These are phyloP conservation scores for Habropoda laboriosa DNA, from an alignment of 1,140 invertebrate genomes.

Conservation along the genomic window DNA sequence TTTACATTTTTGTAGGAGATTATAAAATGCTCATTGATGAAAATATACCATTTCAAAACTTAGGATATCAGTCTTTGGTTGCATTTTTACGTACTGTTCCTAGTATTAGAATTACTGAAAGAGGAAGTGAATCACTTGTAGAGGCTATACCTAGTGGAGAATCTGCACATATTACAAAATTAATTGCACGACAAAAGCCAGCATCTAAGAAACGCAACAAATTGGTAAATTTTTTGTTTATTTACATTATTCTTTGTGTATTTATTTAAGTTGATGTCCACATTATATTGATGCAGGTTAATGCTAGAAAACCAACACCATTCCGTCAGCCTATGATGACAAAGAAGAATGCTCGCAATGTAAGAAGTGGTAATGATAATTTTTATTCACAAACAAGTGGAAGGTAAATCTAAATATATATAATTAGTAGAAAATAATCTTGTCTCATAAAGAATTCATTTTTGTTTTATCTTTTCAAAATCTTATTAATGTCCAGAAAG, in stretches of 20 bases:
- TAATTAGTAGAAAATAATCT: neutral
- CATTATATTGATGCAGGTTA: conserved; percentile 14
- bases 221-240: conserved; percentile 8
- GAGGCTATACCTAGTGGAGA: conserved; percentile 82
- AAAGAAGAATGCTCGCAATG: neutral
- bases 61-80: conserved; percentile 83
- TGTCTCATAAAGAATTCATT: neutral
- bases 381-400: conserved; percentile 6
- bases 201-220: conserved; percentile 37
- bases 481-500: neutral
- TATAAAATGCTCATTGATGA: conserved; percentile 83
- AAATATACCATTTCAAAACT: conserved; percentile 83
- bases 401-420: conserved; percentile 30
- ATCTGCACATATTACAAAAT: conserved; percentile 83
- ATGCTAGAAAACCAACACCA: neutral
- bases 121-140: conserved; percentile 80
- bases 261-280: neutral
- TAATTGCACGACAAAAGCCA: conserved; percentile 84
- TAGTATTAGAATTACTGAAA: conserved; percentile 79
- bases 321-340: conserved; percentile 7
- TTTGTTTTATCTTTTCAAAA: neutral
- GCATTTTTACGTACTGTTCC: conserved; percentile 82
- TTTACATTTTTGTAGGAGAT: conserved; percentile 77
- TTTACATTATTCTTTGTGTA: neutral
- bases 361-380: conserved; percentile 1